Evolutionary conservation across 2,888 invertebrate species (phyloP).

Genomic region (Cantharis flavilabris): DNA sequence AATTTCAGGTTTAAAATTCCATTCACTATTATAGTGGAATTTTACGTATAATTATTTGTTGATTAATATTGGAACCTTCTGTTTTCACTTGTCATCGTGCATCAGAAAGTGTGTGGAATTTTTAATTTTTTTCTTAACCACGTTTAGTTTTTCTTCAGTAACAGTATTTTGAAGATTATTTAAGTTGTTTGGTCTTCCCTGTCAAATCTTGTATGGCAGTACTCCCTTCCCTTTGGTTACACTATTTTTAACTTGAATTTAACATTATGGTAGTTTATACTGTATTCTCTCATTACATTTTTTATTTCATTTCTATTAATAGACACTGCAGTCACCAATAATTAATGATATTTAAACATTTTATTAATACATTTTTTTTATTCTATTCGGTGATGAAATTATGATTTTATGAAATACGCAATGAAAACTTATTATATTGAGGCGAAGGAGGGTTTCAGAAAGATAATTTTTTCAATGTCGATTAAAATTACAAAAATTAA

Average conservation of each 20-base stretch:
- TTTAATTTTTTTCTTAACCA: neutral
- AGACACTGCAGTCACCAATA: neutral
- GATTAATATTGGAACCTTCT: neutral
- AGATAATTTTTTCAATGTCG: too few relatives aligned
- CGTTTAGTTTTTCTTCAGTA: neutral
- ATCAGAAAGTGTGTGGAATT: neutral
- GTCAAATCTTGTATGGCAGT: neutral
- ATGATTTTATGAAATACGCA: too few relatives aligned
- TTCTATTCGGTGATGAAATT: neutral
- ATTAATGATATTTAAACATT: neutral
- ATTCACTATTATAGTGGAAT: neutral
- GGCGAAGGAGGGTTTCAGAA: too few relatives aligned
- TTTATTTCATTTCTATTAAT: neutral
- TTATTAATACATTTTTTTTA: neutral
- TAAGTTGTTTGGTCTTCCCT: neutral
- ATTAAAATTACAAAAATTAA: too few relatives aligned
- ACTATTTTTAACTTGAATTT: neutral
- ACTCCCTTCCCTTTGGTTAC: neutral
- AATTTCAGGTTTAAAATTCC: too few relatives aligned
- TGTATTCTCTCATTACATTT: neutral
- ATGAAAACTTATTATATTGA: too few relatives aligned
- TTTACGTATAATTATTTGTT: neutral
- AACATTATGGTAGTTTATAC: neutral
- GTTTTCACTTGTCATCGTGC: neutral
- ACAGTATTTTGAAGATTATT: neutral